Conservation (phyloP, 2,888 invertebrate species). For the Fabriciana adippe region DNA sequence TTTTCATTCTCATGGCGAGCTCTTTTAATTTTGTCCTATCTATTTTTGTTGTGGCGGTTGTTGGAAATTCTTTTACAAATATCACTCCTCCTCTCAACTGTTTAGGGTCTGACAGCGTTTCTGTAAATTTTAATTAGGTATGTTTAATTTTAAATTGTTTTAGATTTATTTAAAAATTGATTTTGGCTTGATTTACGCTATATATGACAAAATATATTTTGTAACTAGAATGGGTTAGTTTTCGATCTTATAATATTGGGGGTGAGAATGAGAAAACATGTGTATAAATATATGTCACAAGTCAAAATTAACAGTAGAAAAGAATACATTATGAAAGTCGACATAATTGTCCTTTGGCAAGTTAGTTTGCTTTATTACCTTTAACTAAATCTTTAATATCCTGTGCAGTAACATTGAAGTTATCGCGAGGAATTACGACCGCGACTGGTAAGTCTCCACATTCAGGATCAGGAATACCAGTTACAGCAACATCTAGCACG, state of each 20-base stretch:
- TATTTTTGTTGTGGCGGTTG: slow-evolving; percentile 42
- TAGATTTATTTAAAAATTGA: not conserved
- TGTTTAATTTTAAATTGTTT: not conserved
- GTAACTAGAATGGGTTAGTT: too few species aligned
- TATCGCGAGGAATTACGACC: slow-evolving; percentile 49
- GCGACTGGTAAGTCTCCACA: slow-evolving; percentile 60
- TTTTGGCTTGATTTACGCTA: too few species aligned
- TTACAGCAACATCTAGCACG: slow-evolving; percentile 57
- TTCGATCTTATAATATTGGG: too few species aligned
- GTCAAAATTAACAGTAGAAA: too few species aligned
- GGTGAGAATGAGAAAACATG: too few species aligned
- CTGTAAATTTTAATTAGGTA: slow-evolving; percentile 29
- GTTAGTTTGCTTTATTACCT: slow-evolving; percentile 39
- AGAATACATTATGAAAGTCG: too few species aligned
- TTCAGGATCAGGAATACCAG: slow-evolving; percentile 50
- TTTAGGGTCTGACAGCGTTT: slow-evolving; percentile 49
- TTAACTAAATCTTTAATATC: slow-evolving; percentile 61
- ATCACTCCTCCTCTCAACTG: slow-evolving; percentile 59
- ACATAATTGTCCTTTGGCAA: too few species aligned
- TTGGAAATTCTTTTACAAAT: slow-evolving; percentile 40
- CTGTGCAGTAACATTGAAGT: slow-evolving; percentile 45
- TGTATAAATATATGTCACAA: too few species aligned
- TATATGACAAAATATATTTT: too few species aligned
- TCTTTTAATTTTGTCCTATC: slow-evolving; percentile 49
- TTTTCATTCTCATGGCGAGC: slow-evolving; percentile 11